A percentile compares a stretch with the other conserved stretches of the same genome.
phyloP scores from a whole-genome alignment of 2,888 invertebrate genomes.

The Limnephilus lunatus region DNA sequence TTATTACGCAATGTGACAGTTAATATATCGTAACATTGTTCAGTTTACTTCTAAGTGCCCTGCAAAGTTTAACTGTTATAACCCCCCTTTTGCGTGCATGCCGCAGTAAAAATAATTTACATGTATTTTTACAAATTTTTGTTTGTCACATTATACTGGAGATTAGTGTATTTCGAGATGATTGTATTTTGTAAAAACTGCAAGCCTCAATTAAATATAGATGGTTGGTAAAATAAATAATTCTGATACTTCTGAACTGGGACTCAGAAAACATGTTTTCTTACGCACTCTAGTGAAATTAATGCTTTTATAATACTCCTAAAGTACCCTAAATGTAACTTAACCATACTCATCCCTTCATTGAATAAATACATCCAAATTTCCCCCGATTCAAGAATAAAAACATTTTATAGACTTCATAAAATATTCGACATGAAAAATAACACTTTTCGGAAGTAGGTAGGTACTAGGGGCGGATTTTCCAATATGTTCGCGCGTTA shows the following conservation, averaged over 20 bases:
- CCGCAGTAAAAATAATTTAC: neutral
- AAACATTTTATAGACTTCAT: neutral
- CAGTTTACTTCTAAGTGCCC: neutral
- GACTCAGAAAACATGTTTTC: too few species aligned
- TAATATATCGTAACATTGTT: neutral
- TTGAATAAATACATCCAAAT: neutral
- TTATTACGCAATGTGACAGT: neutral
- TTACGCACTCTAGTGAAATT: too few species aligned
- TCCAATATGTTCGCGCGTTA: neutral
- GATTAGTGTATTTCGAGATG: neutral
- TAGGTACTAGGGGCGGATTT: neutral
- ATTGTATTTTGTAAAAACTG: too few species aligned
- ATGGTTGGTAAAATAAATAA: too few species aligned
- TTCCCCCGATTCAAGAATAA: neutral
- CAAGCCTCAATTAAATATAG: neutral
- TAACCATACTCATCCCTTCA: neutral
- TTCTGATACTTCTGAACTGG: too few species aligned
- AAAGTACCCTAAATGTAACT: neutral
- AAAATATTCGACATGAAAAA: neutral
- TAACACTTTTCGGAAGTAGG: neutral
- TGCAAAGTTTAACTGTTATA: neutral
- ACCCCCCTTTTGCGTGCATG: neutral
- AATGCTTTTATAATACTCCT: too few species aligned
- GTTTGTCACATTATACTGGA: neutral
- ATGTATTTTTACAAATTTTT: neutral